Conservation (phyloP, 1,140 invertebrate genomes). For the Diorhabda carinulata region DNA sequence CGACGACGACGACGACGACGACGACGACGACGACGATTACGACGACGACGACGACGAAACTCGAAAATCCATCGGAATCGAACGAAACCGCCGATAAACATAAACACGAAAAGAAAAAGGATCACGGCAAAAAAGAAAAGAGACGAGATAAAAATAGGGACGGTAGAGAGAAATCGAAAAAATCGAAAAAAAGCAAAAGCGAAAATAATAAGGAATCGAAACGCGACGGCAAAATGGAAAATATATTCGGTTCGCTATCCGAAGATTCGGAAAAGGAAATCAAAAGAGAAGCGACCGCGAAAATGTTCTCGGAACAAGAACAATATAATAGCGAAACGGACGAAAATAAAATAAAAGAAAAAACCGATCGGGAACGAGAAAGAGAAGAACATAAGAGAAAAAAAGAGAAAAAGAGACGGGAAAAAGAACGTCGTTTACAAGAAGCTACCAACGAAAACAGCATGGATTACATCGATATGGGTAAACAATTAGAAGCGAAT, state of each 20-base stretch:
- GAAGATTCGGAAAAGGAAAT: constrained; percentile 57
- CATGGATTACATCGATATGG: constrained; percentile 73
- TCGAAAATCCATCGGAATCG: constrained; percentile 46
- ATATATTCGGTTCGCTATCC: constrained; percentile 81
- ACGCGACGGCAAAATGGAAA: constrained; percentile 75
- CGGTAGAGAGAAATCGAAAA: constrained; percentile 61
- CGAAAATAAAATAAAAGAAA: constrained; percentile 38
- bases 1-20: constrained; percentile 17
- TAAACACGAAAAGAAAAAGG: constrained; percentile 58
- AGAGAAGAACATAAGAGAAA: constrained; percentile 55
- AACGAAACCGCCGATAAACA: constrained; percentile 46
- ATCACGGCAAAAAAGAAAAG: constrained; percentile 68
- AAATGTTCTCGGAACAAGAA: constrained; percentile 24
- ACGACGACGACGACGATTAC: no score
- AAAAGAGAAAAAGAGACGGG: constrained; percentile 69
- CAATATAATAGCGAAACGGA: constrained; percentile 36
- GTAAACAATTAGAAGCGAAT: constrained; percentile 74
- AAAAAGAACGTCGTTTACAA: constrained; percentile 49
- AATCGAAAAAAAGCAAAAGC: constrained; percentile 54
- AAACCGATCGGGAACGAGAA: constrained; percentile 40
- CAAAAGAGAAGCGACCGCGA: constrained; percentile 27
- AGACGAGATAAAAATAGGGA: constrained; percentile 63
- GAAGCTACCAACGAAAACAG: constrained; percentile 66
- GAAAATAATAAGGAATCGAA: constrained; percentile 47
- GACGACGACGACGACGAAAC: constrained; percentile 48